phyloP scores from a whole-genome alignment of 2,888 invertebrate species.

The Athrips mouffetella region DNA sequence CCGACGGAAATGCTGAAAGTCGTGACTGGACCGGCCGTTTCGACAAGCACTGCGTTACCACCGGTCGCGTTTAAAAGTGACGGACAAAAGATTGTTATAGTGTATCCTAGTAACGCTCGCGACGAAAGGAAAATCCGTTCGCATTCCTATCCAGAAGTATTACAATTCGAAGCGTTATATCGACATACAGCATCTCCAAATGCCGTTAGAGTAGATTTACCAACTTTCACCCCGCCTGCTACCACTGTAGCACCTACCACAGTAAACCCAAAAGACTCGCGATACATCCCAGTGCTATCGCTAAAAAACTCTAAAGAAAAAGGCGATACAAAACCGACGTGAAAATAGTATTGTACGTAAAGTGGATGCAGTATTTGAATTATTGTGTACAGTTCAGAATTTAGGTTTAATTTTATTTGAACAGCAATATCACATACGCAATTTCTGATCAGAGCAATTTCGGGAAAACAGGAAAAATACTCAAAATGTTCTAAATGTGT shows the following conservation, averaged over 20 bases:
- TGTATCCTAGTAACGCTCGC: constrained; percentile 71
- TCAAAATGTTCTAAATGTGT: too few relatives aligned
- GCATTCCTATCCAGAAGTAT: constrained; percentile 69
- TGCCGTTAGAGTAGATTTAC: constrained; percentile 71
- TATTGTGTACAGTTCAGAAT: background rate
- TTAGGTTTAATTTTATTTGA: background rate
- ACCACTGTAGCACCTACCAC: constrained; percentile 37
- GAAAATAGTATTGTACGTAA: constrained; percentile 1
- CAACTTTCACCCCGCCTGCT: constrained; percentile 76
- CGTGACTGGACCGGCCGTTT: constrained; percentile 51
- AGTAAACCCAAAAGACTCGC: constrained; percentile 34
- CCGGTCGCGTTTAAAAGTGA: constrained; percentile 63
- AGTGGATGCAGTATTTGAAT: background rate
- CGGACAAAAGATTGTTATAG: constrained; percentile 69
- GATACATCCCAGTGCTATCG: constrained; percentile 54
- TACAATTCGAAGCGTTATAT: constrained; percentile 73
- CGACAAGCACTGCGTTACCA: constrained; percentile 65
- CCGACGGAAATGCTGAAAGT: constrained; percentile 62
- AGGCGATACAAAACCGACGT: constrained; percentile 6
- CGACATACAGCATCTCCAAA: constrained; percentile 59
- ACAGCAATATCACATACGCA: too few relatives aligned
- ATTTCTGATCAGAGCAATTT: too few relatives aligned
- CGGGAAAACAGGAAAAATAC: too few relatives aligned
- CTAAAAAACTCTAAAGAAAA: constrained; percentile 26
- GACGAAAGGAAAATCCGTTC: constrained; percentile 72